These are phyloP conservation scores for Coranthus polyacanthus DNA, from an alignment of 2,797 vertebrate species.

Conservation along the genomic window DNA sequence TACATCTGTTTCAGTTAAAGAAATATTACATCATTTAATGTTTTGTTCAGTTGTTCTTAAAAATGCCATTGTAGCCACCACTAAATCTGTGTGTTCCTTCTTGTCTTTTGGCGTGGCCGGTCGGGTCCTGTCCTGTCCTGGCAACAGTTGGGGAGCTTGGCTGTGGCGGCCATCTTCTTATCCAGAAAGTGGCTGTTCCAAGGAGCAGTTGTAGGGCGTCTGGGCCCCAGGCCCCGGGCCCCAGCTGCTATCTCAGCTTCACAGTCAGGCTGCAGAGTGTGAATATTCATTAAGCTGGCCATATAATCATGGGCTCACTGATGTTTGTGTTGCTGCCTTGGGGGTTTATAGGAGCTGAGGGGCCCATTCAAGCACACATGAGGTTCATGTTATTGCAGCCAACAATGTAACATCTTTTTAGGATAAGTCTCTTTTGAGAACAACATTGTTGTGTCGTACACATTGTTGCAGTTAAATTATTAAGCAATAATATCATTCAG, in stretches of 20 bases:
- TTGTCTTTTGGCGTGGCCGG: background rate
- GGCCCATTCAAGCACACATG: constrained; percentile 54
- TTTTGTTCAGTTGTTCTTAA: too few relatives aligned
- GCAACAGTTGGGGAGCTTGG: constrained; percentile 54
- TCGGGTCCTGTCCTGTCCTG: constrained; percentile 44
- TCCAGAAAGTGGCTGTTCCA: constrained; percentile 54
- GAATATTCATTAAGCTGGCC: constrained; percentile 78
- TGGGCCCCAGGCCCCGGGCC: constrained; percentile 59
- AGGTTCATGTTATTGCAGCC: constrained; percentile 44
- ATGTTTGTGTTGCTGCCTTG: constrained; percentile 69
- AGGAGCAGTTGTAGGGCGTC: constrained; percentile 39
- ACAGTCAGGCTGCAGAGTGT: constrained; percentile 70
- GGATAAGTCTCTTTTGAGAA: constrained; percentile 41
- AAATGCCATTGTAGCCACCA: too few relatives aligned
- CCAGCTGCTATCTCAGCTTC: constrained; percentile 76
- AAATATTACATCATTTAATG: too few relatives aligned
- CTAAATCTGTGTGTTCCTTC: background rate
- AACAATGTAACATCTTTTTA: constrained; percentile 46
- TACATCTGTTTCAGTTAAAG: too few relatives aligned
- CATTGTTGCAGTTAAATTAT: constrained; percentile 38
- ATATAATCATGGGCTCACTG: constrained; percentile 63
- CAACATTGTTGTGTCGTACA: constrained; percentile 26
- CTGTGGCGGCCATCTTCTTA: constrained; percentile 18
- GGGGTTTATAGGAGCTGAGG: constrained; percentile 57
- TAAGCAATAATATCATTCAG: constrained; percentile 36